phyloP scores from a whole-genome alignment of 1,140 invertebrate genomes.

The Microplitis demolitor region DNA sequence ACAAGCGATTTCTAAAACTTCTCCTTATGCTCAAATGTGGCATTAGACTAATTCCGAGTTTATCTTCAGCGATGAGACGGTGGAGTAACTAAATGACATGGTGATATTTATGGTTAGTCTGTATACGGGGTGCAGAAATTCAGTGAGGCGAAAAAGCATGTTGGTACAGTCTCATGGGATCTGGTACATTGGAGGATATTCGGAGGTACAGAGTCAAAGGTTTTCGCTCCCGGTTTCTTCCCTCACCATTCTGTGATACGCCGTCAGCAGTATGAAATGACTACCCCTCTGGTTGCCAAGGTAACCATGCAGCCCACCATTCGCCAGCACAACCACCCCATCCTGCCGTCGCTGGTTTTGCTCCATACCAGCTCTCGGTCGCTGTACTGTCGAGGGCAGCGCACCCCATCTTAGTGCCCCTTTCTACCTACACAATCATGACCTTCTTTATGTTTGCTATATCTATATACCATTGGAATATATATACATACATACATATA shows the following conservation, averaged over 20 bases:
- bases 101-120: constrained; percentile 15
- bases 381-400: constrained; percentile 30
- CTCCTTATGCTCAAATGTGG: constrained; percentile 27
- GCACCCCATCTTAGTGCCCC: constrained; percentile 19
- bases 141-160: neutral
- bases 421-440: neutral
- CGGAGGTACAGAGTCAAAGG: constrained; percentile 41
- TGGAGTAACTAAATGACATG: constrained; percentile 9
- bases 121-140: neutral
- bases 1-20: neutral
- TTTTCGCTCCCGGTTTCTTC: constrained; percentile 34
- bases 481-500: neutral
- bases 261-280: constrained; percentile 58
- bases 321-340: constrained; percentile 35
- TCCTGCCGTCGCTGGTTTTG: constrained; percentile 3
- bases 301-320: constrained; percentile 57
- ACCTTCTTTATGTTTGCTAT: neutral
- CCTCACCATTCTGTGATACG: constrained; percentile 43
- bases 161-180: constrained; percentile 7
- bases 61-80: constrained; percentile 27
- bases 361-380: constrained; percentile 27
- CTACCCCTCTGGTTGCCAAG: constrained; percentile 56
- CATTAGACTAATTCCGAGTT: constrained; percentile 38
- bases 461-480: constrained; percentile 1
- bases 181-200: constrained; percentile 20